phyloP scores from a whole-genome alignment of 2,888 invertebrate species.

The Cheilosia urbana region DNA sequence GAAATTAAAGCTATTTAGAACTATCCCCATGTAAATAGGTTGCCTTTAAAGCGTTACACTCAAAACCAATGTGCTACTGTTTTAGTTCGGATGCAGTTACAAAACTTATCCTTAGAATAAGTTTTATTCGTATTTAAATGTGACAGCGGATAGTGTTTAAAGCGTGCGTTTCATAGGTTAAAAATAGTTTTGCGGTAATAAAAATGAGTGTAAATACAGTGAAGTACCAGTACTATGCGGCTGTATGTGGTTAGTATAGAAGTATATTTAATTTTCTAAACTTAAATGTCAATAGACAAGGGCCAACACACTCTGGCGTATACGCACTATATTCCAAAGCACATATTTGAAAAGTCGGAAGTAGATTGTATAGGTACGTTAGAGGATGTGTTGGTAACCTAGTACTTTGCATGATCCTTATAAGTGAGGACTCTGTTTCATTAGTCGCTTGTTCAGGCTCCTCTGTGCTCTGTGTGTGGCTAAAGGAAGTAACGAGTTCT shows the following conservation, averaged over 20 bases:
- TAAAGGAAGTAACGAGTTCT: too few species aligned
- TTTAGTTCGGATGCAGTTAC: background rate
- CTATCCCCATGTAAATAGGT: background rate
- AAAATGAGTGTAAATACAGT: constrained; percentile 74
- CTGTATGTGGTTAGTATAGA: constrained; percentile 80
- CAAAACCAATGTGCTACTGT: constrained; percentile 6
- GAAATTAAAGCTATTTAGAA: background rate
- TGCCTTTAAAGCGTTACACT: constrained; percentile 20
- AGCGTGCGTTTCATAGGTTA: too few species aligned
- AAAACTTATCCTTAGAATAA: background rate
- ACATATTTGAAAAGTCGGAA: too few species aligned
- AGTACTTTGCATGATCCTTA: too few species aligned
- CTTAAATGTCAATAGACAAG: too few species aligned
- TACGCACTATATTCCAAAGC: too few species aligned
- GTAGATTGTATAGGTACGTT: too few species aligned
- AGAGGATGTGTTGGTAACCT: too few species aligned
- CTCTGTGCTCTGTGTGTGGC: too few species aligned
- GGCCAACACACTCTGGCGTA: too few species aligned
- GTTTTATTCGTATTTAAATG: background rate
- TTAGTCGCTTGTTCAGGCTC: too few species aligned
- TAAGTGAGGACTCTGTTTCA: too few species aligned
- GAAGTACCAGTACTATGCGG: constrained; percentile 81
- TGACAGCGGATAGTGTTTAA: background rate
- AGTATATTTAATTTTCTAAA: background rate
- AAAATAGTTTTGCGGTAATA: background rate